Evolutionary conservation across 1,140 invertebrate genomes (phyloP).

Genomic region (Periplaneta americana): DNA sequence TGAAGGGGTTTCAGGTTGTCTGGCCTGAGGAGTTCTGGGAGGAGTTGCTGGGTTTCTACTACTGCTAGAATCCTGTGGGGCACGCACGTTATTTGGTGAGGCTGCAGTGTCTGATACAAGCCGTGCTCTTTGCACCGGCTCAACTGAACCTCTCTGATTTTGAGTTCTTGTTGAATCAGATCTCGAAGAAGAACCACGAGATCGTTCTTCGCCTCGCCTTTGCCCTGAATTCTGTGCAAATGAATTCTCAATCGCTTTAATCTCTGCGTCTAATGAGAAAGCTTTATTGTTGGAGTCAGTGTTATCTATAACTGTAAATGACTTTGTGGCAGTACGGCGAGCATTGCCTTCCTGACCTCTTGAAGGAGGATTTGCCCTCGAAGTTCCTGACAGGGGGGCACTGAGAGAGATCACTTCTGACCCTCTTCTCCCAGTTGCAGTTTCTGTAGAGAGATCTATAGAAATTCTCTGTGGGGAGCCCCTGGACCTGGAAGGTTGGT

Average conservation of each 20-base stretch:
- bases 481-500: neutral
- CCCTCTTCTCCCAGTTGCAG: neutral
- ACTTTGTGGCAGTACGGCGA: neutral
- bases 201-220: neutral
- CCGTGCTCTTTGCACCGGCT: neutral
- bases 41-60: neutral
- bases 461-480: neutral
- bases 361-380: neutral
- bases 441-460: neutral
- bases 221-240: neutral
- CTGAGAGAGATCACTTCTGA: neutral
- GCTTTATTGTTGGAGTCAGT: neutral
- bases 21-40: neutral
- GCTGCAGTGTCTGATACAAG: neutral
- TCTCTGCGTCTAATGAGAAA: neutral
- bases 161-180: neutral
- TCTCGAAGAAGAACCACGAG: neutral
- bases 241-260: neutral
- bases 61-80: neutral
- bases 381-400: neutral
- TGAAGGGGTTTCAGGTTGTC: neutral
- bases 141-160: neutral
- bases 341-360: neutral
- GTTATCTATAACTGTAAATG: neutral
- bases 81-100: neutral